A percentile compares a stretch with the other conserved stretches of the same genome.
These are phyloP conservation scores for Strigops habroptila DNA, from an alignment of 2,113 vertebrate species.

Conservation along the genomic window DNA sequence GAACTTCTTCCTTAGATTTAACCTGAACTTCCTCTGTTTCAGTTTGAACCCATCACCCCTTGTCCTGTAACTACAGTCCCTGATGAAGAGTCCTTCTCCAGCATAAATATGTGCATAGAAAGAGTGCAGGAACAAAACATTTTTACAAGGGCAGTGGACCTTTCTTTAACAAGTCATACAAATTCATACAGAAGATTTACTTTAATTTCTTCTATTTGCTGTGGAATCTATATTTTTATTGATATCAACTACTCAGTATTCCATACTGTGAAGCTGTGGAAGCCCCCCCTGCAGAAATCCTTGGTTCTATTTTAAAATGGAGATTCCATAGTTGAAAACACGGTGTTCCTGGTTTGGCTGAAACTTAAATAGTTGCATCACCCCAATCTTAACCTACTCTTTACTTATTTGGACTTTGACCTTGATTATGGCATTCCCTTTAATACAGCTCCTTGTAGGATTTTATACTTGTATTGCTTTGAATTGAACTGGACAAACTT, in stretches of 20 bases:
- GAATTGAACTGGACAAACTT: background rate
- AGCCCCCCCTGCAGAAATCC: background rate
- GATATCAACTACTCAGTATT: background rate
- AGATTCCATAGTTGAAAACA: background rate
- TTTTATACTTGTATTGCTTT: background rate
- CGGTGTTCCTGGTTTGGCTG: background rate
- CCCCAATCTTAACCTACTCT: accelerated
- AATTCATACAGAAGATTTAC: background rate
- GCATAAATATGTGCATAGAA: accelerated
- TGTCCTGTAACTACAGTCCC: too few species aligned
- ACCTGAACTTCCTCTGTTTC: too few species aligned
- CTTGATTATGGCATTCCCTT: background rate
- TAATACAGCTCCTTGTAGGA: background rate
- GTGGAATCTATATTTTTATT: background rate
- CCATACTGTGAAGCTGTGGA: background rate
- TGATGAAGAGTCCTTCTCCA: too few species aligned
- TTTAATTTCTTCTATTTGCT: background rate
- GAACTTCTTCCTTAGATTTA: too few species aligned
- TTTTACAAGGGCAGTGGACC: background rate
- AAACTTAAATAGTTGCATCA: background rate
- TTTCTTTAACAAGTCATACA: background rate
- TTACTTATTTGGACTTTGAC: background rate
- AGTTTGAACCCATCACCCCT: too few species aligned
- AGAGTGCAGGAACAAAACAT: background rate
- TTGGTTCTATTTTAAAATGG: background rate